phyloP scores from a whole-genome alignment of 2,888 invertebrate genomes.

The Dolichopus griseipennis region DNA sequence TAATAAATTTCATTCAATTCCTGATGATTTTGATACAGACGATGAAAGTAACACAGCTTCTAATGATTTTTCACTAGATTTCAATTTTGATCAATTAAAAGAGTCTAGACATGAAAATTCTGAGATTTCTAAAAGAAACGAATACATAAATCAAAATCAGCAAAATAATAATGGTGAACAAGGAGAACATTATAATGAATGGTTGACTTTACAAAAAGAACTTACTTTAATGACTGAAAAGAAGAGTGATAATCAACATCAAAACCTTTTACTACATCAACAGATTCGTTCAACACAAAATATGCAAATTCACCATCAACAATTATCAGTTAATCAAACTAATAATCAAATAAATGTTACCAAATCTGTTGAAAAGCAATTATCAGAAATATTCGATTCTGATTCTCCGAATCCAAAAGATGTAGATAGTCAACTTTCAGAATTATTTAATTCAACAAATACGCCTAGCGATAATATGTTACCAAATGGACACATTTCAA shows the following conservation, averaged over 20 bases:
- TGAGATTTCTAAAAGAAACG: slow-evolving; percentile 15
- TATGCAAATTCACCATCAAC: slow-evolving; percentile 21
- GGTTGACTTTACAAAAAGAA: slow-evolving; percentile 60
- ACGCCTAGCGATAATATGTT: neutral
- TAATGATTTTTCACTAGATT: slow-evolving; percentile 8
- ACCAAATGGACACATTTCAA: slow-evolving; percentile 18
- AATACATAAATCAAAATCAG: slow-evolving; percentile 21
- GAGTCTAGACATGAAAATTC: slow-evolving; percentile 20
- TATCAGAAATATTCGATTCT: slow-evolving; percentile 40
- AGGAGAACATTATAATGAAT: slow-evolving; percentile 52
- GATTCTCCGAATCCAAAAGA: slow-evolving; percentile 27
- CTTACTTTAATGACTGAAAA: slow-evolving; percentile 45
- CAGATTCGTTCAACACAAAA: slow-evolving; percentile 23
- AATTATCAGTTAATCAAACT: slow-evolving; percentile 15
- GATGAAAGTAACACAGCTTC: slow-evolving; percentile 11
- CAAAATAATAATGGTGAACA: slow-evolving; percentile 22
- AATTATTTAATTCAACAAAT: slow-evolving; percentile 16
- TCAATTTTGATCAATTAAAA: neutral
- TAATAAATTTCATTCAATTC: neutral
- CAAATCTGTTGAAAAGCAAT: slow-evolving; percentile 26
- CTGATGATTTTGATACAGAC: neutral
- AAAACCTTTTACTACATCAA: slow-evolving; percentile 12
- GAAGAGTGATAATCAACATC: slow-evolving; percentile 21
- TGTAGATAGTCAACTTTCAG: slow-evolving; percentile 14
- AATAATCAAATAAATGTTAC: slow-evolving; percentile 2